These are phyloP conservation scores for Uropetala carovei DNA, from an alignment of 2,888 invertebrate species.

Conservation along the genomic window DNA sequence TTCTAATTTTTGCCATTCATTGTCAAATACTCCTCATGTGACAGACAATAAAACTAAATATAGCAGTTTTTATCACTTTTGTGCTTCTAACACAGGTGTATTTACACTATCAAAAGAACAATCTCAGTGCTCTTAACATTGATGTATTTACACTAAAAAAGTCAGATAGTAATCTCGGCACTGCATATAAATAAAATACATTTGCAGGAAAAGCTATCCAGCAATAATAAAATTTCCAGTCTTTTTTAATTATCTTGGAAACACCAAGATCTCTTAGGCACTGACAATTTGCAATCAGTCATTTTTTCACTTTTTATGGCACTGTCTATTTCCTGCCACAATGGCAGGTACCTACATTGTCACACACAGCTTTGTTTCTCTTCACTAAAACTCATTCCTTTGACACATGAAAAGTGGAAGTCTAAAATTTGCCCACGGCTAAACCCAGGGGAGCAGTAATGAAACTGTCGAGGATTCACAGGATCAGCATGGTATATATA, in stretches of 20 bases:
- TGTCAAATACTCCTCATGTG: slow-evolving; percentile 51
- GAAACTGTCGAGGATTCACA: slow-evolving; percentile 79
- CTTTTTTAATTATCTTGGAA: slow-evolving; percentile 33
- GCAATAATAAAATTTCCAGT: slow-evolving; percentile 25
- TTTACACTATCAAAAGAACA: slow-evolving; percentile 38
- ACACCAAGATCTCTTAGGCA: slow-evolving; percentile 13
- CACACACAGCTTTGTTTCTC: slow-evolving; percentile 40
- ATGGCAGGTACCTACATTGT: slow-evolving; percentile 46
- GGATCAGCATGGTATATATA: slow-evolving; percentile 79
- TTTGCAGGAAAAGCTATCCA: not conserved
- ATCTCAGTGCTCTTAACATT: not conserved
- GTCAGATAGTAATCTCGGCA: slow-evolving; percentile 40
- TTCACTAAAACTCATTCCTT: slow-evolving; percentile 76
- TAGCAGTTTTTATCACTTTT: slow-evolving; percentile 38
- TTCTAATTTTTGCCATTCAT: slow-evolving; percentile 8
- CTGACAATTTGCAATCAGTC: slow-evolving; percentile 23
- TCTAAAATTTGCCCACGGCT: slow-evolving; percentile 78
- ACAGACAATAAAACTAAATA: slow-evolving; percentile 51
- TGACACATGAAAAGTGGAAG: slow-evolving; percentile 80
- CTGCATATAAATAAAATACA: slow-evolving; percentile 47
- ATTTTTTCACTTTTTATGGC: slow-evolving; percentile 54
- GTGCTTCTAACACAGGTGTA: slow-evolving; percentile 15
- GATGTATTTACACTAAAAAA: slow-evolving; percentile 39
- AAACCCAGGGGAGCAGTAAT: slow-evolving; percentile 80
- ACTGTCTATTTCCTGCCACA: slow-evolving; percentile 48